Base-by-base conservation (phyloP, 1,140 invertebrate genomes). In the Wiebesia pumilae region DNA sequence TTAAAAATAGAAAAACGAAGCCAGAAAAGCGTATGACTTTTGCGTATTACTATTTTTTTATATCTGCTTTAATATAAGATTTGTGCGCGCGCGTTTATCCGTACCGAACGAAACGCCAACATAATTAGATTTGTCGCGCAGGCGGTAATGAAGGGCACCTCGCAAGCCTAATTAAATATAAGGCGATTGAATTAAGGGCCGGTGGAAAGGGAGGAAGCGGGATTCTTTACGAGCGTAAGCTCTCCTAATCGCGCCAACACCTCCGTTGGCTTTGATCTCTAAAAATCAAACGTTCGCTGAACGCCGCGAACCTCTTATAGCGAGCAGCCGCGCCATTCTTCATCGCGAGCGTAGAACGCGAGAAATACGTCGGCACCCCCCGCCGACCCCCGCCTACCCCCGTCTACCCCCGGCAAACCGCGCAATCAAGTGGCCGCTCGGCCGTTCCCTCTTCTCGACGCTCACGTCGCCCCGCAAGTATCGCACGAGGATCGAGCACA, bases 241-340 rank as follows among this genome's bases (percentile, higher is more conserved):
- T 27, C 85, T 82, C 40, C 79, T 82, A 81, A 77, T 86, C 81
- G 85, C 69, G 69, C 79, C 38, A 82, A 86, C 85, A 75, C 85
- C 85, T 86, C 81, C n/a, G 58, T 0, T 3, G 58, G 67, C 80
- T 86, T 86, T 86, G 85, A 86, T 86, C 12, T 79, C 12, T 80
- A 12, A 16, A 84, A 84, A 84, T 67, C 73, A 84, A 79, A 79
- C 35, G 58, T 27, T 30, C 54, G 47, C 77, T 12, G 4, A 47
- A 24, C 35, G 35, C 1, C 40, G 58, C 58, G 19, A 58, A 47
- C 35, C n/a, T 43, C n/a, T n/a, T n/a, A n/a, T n/a, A n/a, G n/a
- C 14, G 67, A 33, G 47, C 43, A 54, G 40, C 67, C 7, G 27
- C 2, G 30, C 58, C 33, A 27, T 80, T 65, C 7, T 58, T 58